Evolutionary conservation across 2,797 vertebrate genomes (phyloP).

Genomic region (Choloepus didactylus): DNA sequence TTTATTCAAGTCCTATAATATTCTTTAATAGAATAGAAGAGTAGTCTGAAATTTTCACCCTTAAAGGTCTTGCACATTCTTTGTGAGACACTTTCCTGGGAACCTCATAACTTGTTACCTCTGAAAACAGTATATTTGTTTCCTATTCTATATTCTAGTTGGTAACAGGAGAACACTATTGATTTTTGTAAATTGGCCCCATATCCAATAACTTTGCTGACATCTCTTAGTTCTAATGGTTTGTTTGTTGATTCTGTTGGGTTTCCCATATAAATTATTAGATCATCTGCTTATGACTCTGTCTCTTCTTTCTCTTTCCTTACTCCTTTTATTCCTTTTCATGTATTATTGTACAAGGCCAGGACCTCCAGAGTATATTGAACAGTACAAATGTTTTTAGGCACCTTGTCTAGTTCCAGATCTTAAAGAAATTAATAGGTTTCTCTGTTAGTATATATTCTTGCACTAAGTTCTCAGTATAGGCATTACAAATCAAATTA

Average conservation of each 20-base stretch:
- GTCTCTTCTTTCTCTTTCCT: neutral
- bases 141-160: neutral
- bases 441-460: neutral
- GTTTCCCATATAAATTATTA: neutral
- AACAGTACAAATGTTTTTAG: neutral
- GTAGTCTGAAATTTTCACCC: neutral
- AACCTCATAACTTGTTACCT: neutral
- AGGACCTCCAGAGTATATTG: neutral
- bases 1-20: neutral
- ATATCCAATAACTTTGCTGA: neutral
- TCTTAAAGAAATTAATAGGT: neutral
- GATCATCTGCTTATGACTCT: neutral
- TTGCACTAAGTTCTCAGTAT: neutral
- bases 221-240: neutral
- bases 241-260: neutral
- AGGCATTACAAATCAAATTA: neutral
- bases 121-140: neutral
- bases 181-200: neutral
- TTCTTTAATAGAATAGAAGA: conserved; percentile 2
- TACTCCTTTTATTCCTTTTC: neutral
- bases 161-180: neutral
- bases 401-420: neutral
- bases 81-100: neutral
- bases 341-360: neutral
- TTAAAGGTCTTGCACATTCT: neutral